phyloP scores from a whole-genome alignment of 53 echinoderm and acorn worm species.

The Echinarachnius parma region DNA sequence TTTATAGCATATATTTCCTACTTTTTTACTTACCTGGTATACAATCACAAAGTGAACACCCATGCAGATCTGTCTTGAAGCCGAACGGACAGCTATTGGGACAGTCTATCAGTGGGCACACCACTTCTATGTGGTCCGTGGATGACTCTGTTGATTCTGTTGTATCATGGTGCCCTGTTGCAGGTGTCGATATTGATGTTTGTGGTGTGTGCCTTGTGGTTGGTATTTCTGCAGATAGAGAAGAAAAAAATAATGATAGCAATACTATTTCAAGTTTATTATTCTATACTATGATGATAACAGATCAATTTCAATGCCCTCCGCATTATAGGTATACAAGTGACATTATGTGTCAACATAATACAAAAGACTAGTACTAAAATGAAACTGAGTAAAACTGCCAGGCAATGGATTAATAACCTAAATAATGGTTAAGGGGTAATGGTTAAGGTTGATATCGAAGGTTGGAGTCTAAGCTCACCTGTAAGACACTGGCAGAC shows the following conservation, averaged over 20 bases:
- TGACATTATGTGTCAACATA: too few species aligned
- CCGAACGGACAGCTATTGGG: conserved; percentile 55
- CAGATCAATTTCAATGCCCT: too few species aligned
- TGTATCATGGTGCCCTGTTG: not conserved
- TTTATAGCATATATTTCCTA: too few species aligned
- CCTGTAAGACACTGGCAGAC: conserved; percentile 63
- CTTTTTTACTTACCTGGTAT: conserved; percentile 35
- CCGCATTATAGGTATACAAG: too few species aligned
- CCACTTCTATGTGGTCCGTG: conserved; percentile 13
- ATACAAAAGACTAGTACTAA: too few species aligned
- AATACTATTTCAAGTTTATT: too few species aligned
- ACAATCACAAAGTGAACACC: conserved; percentile 75
- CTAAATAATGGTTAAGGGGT: too few species aligned
- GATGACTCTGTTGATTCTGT: not conserved
- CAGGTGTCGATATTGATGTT: conserved; percentile 12
- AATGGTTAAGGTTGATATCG: too few species aligned
- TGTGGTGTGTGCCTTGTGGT: not conserved
- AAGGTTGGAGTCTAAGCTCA: too few species aligned
- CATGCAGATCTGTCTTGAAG: conserved; percentile 50
- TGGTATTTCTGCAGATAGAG: conserved; percentile 1
- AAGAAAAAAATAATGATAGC: not conserved
- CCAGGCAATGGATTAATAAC: too few species aligned
- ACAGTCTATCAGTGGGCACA: conserved; percentile 65
- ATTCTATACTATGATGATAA: too few species aligned
- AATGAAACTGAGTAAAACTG: too few species aligned